Conservation (phyloP, 2,113 vertebrate genomes). For the Ophthalmolycus amberensis region DNA sequence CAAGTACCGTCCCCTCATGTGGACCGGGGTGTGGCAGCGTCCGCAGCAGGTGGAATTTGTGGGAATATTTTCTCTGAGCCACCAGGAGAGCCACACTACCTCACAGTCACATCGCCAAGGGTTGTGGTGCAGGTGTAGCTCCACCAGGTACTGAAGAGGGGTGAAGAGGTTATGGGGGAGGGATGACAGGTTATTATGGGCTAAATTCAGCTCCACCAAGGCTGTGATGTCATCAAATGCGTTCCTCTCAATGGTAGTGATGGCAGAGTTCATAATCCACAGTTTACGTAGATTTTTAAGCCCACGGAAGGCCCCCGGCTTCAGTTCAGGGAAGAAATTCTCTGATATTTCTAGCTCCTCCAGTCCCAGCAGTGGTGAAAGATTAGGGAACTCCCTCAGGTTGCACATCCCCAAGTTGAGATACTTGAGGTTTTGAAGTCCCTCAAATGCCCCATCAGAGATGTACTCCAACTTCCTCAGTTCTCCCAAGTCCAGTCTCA, state of each 20-base stretch:
- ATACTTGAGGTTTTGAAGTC: constrained; percentile 97
- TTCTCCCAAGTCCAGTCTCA: constrained; percentile 96
- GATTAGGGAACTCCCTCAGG: constrained; percentile 94
- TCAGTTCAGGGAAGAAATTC: constrained; percentile 94
- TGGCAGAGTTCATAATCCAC: constrained; percentile 99
- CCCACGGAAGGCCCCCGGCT: constrained; percentile 93
- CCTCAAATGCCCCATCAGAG: constrained; percentile 97
- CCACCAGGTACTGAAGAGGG: constrained; percentile 94
- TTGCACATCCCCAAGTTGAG: constrained; percentile 98
- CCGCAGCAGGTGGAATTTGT: constrained; percentile 98
- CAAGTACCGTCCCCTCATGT: constrained; percentile 93
- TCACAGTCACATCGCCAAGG: constrained; percentile 98
- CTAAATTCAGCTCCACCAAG: constrained; percentile 97
- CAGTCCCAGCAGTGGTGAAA: constrained; percentile 91
- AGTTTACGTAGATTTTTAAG: constrained; percentile 94
- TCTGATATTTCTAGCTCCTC: constrained; percentile 99
- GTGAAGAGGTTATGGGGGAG: constrained; percentile 98
- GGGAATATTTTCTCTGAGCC: constrained; percentile 96
- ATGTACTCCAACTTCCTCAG: constrained; percentile 97
- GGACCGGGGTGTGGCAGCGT: constrained; percentile 92
- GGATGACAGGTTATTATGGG: constrained; percentile 97
- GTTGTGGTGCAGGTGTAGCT: constrained; percentile 97
- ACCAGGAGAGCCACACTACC: constrained; percentile 96
- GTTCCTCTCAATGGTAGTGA: constrained; percentile 93
- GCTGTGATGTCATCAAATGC: constrained; percentile 96